These are phyloP conservation scores for Pelvicachromis taeniatus DNA, from an alignment of 2,113 vertebrate species.

Conservation along the genomic window DNA sequence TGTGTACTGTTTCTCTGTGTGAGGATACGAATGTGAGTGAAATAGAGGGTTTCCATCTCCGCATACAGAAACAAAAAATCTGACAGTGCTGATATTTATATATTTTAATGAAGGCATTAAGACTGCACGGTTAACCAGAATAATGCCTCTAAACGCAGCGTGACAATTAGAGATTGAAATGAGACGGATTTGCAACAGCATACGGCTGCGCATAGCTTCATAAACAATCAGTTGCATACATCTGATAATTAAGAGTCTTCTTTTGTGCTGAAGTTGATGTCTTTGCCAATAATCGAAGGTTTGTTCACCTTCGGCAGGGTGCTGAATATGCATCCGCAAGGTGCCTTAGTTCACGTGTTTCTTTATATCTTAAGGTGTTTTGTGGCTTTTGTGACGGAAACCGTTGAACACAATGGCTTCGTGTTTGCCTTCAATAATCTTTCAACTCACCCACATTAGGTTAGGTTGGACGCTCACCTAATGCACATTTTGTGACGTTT, in stretches of 20 bases:
- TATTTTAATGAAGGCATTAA: slow-evolving; percentile 4
- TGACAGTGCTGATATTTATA: background rate
- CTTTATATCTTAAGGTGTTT: slow-evolving; percentile 42
- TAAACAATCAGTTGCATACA: slow-evolving; percentile 10
- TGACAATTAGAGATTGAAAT: slow-evolving; percentile 17
- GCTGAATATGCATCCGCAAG: slow-evolving; percentile 69
- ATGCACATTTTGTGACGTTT: background rate
- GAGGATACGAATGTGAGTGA: background rate
- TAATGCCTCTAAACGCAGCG: slow-evolving; percentile 7
- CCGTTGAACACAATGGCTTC: slow-evolving; percentile 58
- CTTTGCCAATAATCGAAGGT: slow-evolving; percentile 48
- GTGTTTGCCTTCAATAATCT: slow-evolving; percentile 59
- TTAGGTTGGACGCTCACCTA: slow-evolving; percentile 32
- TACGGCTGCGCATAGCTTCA: background rate
- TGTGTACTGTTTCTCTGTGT: background rate
- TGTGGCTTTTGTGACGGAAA: slow-evolving; percentile 68
- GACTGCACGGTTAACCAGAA: background rate
- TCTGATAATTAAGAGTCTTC: slow-evolving; percentile 24
- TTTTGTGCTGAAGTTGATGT: slow-evolving; percentile 39
- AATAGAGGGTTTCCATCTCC: background rate
- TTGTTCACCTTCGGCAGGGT: slow-evolving; percentile 67
- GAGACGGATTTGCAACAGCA: slow-evolving; percentile 4
- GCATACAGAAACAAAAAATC: background rate
- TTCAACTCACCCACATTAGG: slow-evolving; percentile 30
- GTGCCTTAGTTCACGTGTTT: slow-evolving; percentile 57